These are phyloP conservation scores for Ahaetulla prasina DNA, from an alignment of 2,113 vertebrate genomes.

Conservation along the genomic window DNA sequence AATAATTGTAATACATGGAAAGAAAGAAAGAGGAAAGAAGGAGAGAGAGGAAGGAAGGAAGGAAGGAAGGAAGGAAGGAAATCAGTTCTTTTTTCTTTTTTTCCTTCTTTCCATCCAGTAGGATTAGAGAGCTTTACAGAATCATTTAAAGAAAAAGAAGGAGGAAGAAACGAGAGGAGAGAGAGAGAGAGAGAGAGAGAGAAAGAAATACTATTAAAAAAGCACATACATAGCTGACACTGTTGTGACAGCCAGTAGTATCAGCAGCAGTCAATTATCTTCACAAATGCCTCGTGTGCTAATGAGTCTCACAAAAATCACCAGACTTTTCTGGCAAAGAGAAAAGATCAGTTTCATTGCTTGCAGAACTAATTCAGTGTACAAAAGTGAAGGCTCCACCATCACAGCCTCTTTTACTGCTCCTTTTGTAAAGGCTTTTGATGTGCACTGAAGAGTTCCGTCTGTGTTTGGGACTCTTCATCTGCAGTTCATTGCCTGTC, in stretches of 20 bases:
- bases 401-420: slow-evolving; percentile 98
- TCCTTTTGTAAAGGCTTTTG: slow-evolving; percentile 99
- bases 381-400: slow-evolving; percentile 99
- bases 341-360: slow-evolving; percentile 99
- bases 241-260: slow-evolving; percentile 97
- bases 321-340: slow-evolving; percentile 99
- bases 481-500: slow-evolving; percentile 98
- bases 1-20: not conserved
- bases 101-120: slow-evolving; percentile 35
- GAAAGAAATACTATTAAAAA: slow-evolving; percentile 69
- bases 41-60: not conserved
- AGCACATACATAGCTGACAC: slow-evolving; percentile 76
- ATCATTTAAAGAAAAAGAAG: slow-evolving; percentile 71
- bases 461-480: slow-evolving; percentile 96
- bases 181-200: not conserved
- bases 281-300: slow-evolving; percentile 99
- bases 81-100: slow-evolving; percentile 16
- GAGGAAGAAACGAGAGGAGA: slow-evolving; percentile 12
- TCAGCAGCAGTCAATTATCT: slow-evolving; percentile 98
- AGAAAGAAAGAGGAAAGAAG: not conserved
- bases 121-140: slow-evolving; percentile 60
- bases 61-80: not conserved
- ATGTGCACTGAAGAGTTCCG: slow-evolving; percentile 96
- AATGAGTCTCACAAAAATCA: slow-evolving; percentile 99
- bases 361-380: slow-evolving; percentile 99